Evolutionary conservation across 2,113 vertebrate genomes (phyloP).

Genomic region (cattle (Bos taurus)): DNA sequence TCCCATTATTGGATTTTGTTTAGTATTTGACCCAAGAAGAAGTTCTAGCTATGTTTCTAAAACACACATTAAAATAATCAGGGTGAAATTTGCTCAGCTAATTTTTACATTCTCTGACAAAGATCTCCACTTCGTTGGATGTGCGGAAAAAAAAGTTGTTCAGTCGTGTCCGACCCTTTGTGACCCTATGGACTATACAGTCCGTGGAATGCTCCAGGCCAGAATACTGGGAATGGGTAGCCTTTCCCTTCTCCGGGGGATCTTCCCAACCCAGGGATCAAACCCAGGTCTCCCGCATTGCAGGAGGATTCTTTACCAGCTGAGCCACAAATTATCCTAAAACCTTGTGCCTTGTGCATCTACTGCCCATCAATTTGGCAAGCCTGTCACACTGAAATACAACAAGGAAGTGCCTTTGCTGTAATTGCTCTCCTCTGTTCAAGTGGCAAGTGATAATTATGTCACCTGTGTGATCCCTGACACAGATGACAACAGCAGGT

Average conservation of each 20-base stretch:
- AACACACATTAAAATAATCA: background rate
- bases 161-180: background rate
- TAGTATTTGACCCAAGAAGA: background rate
- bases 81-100: background rate
- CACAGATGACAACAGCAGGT: background rate
- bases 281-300: background rate
- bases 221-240: background rate
- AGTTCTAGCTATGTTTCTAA: background rate
- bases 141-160: fast-evolving
- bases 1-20: constrained; percentile 1
- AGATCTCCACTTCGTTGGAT: background rate
- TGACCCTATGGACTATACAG: background rate
- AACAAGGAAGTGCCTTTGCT: background rate
- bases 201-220: background rate
- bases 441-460: background rate
- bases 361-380: background rate
- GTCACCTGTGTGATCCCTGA: background rate
- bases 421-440: background rate
- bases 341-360: background rate
- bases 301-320: background rate
- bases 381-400: background rate
- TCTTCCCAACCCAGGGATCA: background rate
- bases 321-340: background rate
- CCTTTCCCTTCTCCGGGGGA: background rate
- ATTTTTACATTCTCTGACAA: background rate